These are phyloP conservation scores for Chionomys nivalis DNA, from an alignment of 2,113 vertebrate species.

Conservation along the genomic window DNA sequence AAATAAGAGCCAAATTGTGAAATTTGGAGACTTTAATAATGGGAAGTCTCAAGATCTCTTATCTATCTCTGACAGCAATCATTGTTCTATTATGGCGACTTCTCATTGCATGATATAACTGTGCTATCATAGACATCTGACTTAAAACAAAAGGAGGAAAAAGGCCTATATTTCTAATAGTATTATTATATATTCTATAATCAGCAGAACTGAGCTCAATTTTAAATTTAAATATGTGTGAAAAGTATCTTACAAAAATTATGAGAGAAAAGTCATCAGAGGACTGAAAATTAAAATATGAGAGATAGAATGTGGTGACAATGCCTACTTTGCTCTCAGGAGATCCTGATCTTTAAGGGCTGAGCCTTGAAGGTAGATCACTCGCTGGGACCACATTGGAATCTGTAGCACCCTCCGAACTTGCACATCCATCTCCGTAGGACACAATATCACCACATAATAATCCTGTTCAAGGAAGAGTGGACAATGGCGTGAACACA, in stretches of 20 bases:
- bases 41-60: background rate
- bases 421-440: slow-evolving; percentile 91
- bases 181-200: background rate
- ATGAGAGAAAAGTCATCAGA: background rate
- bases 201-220: background rate
- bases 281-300: background rate
- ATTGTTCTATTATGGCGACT: background rate
- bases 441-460: slow-evolving; percentile 91
- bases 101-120: rapidly evolving
- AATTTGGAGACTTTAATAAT: background rate
- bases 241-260: background rate
- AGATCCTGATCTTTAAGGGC: slow-evolving; percentile 92
- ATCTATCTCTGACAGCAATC: background rate
- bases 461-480: slow-evolving; percentile 86
- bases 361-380: slow-evolving; percentile 92
- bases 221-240: background rate
- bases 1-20: background rate
- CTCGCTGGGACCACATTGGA: slow-evolving; percentile 93
- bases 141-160: background rate
- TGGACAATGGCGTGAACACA: background rate
- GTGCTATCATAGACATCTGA: background rate
- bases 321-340: slow-evolving; percentile 91
- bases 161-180: background rate
- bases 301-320: background rate
- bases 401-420: slow-evolving; percentile 91